phyloP scores from a whole-genome alignment of 1,140 invertebrate species.

The Trinorchestia longiramus region DNA sequence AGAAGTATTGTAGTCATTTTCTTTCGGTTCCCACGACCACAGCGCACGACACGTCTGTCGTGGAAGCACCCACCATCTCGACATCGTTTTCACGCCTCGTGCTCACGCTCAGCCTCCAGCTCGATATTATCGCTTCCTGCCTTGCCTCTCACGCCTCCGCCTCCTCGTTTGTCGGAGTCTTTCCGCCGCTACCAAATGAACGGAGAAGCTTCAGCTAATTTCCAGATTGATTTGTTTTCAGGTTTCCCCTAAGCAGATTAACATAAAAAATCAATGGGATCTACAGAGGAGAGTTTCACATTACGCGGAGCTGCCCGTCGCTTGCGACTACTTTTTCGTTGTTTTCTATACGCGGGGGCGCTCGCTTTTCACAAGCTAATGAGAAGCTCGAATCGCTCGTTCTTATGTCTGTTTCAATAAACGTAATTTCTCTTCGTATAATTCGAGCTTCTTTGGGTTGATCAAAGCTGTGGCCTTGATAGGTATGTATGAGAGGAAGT shows the following conservation, averaged over 20 bases:
- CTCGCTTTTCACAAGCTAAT: background rate
- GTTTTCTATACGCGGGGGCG: background rate
- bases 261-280: slow-evolving; percentile 42
- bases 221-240: slow-evolving; percentile 53
- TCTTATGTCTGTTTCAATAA: background rate
- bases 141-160: background rate
- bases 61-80: background rate
- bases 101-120: background rate
- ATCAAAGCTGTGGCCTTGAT: too few relatives aligned
- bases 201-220: slow-evolving; percentile 22
- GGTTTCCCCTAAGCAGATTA: slow-evolving; percentile 43
- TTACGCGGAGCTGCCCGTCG: background rate
- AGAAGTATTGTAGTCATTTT: background rate
- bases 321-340: background rate
- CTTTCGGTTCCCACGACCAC: background rate
- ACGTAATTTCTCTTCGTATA: too few relatives aligned
- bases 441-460: too few relatives aligned
- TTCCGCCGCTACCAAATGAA: background rate
- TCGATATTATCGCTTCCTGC: background rate
- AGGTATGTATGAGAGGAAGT: background rate
- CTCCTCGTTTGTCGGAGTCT: background rate
- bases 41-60: background rate
- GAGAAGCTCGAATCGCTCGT: background rate
- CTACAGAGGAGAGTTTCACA: slow-evolving; percentile 6
- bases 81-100: background rate